Percentiles rank a stretch among this genome's conserved stretches.
Evolutionary conservation across 1,140 invertebrate genomes (phyloP).

Genomic region (Bilobella aurantiaca): DNA sequence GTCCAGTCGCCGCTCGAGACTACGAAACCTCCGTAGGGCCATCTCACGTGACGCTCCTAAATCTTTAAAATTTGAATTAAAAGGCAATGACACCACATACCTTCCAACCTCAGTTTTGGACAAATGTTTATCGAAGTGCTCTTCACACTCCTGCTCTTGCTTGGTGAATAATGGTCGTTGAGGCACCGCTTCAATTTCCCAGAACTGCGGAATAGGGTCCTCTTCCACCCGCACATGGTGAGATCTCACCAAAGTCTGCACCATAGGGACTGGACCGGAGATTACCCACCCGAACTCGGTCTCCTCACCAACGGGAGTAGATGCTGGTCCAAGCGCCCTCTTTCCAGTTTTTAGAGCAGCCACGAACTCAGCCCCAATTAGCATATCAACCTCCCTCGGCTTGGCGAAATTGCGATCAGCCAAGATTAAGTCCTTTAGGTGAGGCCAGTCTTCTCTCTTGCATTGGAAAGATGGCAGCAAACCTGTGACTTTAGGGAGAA

Average conservation of each 20-base stretch:
- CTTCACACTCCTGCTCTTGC: background rate
- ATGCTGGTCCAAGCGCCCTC: background rate
- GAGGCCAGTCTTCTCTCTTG: background rate
- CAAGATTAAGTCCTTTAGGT: constrained; percentile 16
- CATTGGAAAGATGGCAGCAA: background rate
- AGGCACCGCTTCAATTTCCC: background rate
- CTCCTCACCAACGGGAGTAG: background rate
- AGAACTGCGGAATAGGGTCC: background rate
- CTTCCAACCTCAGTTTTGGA: no score
- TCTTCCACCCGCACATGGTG: no score
- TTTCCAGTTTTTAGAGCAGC: constrained; percentile 29
- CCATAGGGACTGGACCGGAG: background rate
- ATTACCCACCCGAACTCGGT: constrained; percentile 5
- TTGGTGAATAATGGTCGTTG: background rate
- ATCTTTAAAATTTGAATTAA: constrained; percentile 20
- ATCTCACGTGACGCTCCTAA: constrained; percentile 25
- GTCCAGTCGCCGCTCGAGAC: constrained; percentile 30
- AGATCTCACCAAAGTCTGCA: no score
- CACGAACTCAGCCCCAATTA: constrained; percentile 35
- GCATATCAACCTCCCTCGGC: constrained; percentile 32
- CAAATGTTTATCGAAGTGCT: background rate
- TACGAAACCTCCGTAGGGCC: constrained; percentile 28
- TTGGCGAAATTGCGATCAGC: constrained; percentile 37
- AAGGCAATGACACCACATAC: constrained; percentile 33
- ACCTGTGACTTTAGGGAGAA: background rate